Base-by-base conservation (phyloP, 2,888 invertebrate genomes). In the Acanthococcus lagerstroemiae region DNA sequence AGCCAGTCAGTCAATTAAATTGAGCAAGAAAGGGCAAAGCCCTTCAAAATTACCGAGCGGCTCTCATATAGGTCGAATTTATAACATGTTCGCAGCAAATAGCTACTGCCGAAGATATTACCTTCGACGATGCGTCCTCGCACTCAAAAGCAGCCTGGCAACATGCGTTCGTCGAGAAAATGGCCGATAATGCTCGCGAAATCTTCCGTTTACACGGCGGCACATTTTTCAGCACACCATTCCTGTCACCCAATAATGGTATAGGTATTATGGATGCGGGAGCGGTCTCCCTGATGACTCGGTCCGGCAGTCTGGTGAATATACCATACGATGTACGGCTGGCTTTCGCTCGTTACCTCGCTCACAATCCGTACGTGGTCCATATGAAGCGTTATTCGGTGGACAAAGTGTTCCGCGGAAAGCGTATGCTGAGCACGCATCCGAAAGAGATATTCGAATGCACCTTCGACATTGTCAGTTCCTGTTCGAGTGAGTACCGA, bases 391-490 rank as follows among this genome's bases (percentile, higher is more conserved):
- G 96, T 56, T 96, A 90, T 75, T 83, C 87, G 1, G 84, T 95
- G 5, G 93, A 90, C 71, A 82, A 88, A 58, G 93, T 95, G 1
- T 96, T 86, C 74, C 80, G 92, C 67, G 88, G 92, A 74, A 85
- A 86, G 71, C 84, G 85, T 72, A 84, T 85, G 2, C 76, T 76
- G 69, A 90, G 91, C 1, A 87, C 88, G 72, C 92, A 94, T 77
- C 96, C 96, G 0, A 82, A 87, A 69, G 94, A 95, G 77, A 81
- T 90, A 19, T 85, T 86, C 66, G 94, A 95, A 76, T 93, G 93
- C 76, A 90, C 91, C 1, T 95, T 95, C 76, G 96, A 96, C 76
- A 90, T 96, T 68, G 87, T 95, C 27, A 87, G 88, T 4, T 84
- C 90, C 2, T 83, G 80, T 68, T 79, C 83, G 67, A 85, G 85